Conservation (phyloP, 2,113 vertebrate genomes). For the Platysternon megacephalum region DNA sequence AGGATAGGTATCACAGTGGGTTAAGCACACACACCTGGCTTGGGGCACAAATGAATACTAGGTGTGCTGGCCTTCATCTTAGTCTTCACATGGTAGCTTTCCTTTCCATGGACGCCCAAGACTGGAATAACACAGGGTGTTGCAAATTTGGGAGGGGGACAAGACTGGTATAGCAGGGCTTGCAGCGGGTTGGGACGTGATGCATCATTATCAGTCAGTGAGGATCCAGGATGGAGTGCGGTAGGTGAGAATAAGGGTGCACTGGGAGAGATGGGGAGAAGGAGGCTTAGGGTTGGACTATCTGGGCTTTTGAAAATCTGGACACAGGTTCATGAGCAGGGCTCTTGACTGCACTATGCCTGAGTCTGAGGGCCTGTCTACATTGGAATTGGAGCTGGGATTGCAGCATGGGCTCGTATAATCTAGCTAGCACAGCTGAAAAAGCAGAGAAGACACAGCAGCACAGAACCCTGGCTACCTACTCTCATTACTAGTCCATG, state of each 20-base stretch:
- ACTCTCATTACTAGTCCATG: not conserved
- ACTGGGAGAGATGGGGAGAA: not conserved
- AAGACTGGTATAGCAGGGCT: not conserved
- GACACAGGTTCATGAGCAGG: not conserved
- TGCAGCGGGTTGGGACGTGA: not conserved
- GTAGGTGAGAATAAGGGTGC: not conserved
- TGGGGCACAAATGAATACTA: not conserved
- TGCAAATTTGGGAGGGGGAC: not conserved
- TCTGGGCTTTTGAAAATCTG: not conserved
- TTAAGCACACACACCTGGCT: not conserved
- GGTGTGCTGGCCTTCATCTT: rapidly evolving
- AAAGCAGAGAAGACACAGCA: not conserved
- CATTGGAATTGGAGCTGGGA: not conserved
- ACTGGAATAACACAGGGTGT: not conserved
- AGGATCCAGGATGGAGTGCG: not conserved
- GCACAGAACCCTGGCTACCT: not conserved
- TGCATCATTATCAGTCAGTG: not conserved
- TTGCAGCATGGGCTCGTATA: not conserved
- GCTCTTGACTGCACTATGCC: not conserved
- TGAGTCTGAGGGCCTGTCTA: not conserved
- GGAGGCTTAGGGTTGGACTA: not conserved
- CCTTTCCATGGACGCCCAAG: not conserved
- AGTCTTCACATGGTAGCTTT: not conserved
- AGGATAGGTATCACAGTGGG: rapidly evolving
- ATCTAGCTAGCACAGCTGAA: not conserved